Conservation (phyloP, 2,888 invertebrate genomes). For the Gisinianus flammeolus region DNA sequence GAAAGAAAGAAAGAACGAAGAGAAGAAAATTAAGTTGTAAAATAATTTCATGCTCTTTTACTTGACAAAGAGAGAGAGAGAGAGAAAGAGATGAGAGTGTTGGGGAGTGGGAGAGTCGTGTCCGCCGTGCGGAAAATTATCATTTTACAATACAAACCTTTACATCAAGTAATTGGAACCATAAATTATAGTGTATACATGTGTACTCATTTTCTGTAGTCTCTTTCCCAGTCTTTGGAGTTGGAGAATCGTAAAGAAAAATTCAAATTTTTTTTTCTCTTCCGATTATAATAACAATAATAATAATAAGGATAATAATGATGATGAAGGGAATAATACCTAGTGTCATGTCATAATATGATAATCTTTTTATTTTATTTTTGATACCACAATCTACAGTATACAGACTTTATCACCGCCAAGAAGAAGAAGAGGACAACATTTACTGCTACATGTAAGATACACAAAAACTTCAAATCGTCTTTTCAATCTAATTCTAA, state of each 20-base stretch:
- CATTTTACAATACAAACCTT: conserved; percentile 42
- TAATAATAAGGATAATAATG: background rate
- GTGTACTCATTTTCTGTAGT: background rate
- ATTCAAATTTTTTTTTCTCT: background rate
- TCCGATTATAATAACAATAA: background rate
- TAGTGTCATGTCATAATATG: conserved; percentile 36
- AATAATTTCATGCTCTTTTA: conserved; percentile 40
- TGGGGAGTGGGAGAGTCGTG: conserved; percentile 12
- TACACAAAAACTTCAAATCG: background rate
- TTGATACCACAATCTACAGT: background rate
- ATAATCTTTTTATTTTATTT: conserved; percentile 26
- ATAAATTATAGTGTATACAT: conserved; percentile 27
- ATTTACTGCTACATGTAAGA: background rate
- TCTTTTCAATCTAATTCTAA: background rate
- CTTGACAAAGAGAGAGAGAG: conserved; percentile 12
- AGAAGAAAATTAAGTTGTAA: conserved; percentile 38
- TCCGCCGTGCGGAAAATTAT: conserved; percentile 43
- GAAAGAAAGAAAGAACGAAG: background rate
- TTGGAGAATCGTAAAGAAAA: background rate
- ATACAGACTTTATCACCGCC: background rate
- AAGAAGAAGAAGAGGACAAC: too few relatives aligned
- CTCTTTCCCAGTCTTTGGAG: background rate
- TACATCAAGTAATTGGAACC: conserved; percentile 36
- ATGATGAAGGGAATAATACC: background rate
- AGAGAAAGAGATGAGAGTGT: background rate